Conservation (phyloP, 2,113 vertebrate species). For the Pycnonotus jocosus region DNA sequence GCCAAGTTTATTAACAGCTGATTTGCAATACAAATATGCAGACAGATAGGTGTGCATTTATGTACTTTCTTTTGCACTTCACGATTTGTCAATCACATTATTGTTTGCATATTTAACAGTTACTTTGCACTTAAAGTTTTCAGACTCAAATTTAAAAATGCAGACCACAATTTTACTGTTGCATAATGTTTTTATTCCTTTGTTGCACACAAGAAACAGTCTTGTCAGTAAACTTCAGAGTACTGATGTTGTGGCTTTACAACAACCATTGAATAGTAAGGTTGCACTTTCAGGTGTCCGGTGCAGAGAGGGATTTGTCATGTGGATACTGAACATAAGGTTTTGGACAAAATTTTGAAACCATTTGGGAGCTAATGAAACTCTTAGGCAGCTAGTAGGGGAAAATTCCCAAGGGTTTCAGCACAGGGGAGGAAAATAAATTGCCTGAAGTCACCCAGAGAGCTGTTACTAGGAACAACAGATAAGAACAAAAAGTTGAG, state of each 20-base stretch:
- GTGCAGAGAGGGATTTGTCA: accelerated
- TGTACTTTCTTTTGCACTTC: neutral
- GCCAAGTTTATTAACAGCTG: neutral
- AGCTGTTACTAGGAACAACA: neutral
- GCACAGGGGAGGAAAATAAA: neutral
- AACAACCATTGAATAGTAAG: neutral
- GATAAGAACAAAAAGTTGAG: neutral
- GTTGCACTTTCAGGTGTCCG: neutral
- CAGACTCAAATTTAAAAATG: neutral
- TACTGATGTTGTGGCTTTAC: neutral
- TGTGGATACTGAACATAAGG: neutral
- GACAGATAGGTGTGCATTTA: neutral
- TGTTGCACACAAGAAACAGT: neutral
- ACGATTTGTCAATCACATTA: neutral
- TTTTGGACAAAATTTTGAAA: neutral
- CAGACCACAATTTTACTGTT: neutral
- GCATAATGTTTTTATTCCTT: neutral
- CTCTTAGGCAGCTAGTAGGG: neutral
- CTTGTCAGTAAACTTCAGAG: neutral
- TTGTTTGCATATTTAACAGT: neutral
- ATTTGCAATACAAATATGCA: neutral
- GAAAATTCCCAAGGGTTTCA: neutral
- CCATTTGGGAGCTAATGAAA: neutral
- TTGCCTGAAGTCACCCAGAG: neutral
- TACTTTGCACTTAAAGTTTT: neutral